These are phyloP conservation scores for Tenebrosternarchus preto DNA, from an alignment of 2,113 vertebrate genomes.

Conservation along the genomic window DNA sequence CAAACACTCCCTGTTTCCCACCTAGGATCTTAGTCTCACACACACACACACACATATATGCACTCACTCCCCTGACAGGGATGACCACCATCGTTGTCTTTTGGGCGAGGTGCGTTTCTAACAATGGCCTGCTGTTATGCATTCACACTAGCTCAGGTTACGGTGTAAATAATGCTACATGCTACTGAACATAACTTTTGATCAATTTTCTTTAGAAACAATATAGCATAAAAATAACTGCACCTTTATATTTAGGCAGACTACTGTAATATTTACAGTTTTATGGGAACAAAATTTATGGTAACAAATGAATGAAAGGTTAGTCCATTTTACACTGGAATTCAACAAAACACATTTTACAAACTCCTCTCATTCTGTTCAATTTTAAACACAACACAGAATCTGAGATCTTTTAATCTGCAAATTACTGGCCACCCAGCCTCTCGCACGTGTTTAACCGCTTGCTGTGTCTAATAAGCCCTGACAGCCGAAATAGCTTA, in stretches of 20 bases:
- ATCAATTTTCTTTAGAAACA: too few relatives aligned
- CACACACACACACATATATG: slow-evolving; percentile 69
- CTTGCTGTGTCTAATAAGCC: too few relatives aligned
- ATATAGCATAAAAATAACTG: too few relatives aligned
- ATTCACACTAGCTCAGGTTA: not conserved
- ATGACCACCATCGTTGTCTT: slow-evolving; percentile 61
- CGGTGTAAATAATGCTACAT: not conserved
- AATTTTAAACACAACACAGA: not conserved
- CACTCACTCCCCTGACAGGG: slow-evolving; percentile 65
- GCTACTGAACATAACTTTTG: too few relatives aligned
- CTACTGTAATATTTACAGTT: too few relatives aligned
- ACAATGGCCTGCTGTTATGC: slow-evolving; percentile 13
- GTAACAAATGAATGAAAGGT: too few relatives aligned
- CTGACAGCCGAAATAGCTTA: too few relatives aligned
- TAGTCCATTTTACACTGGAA: not conserved
- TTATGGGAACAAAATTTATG: too few relatives aligned
- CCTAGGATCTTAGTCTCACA: slow-evolving; percentile 71
- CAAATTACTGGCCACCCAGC: not conserved
- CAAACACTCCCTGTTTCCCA: slow-evolving; percentile 77
- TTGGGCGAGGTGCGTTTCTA: not conserved
- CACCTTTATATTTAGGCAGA: too few relatives aligned
- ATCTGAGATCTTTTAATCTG: not conserved
- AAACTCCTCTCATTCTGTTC: not conserved
- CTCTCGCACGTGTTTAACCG: too few relatives aligned
- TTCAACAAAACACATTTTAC: not conserved